These are phyloP conservation scores for Hydrozoanthus tunicans DNA, from an alignment of 64 coral and sea anemone species.

Conservation along the genomic window DNA sequence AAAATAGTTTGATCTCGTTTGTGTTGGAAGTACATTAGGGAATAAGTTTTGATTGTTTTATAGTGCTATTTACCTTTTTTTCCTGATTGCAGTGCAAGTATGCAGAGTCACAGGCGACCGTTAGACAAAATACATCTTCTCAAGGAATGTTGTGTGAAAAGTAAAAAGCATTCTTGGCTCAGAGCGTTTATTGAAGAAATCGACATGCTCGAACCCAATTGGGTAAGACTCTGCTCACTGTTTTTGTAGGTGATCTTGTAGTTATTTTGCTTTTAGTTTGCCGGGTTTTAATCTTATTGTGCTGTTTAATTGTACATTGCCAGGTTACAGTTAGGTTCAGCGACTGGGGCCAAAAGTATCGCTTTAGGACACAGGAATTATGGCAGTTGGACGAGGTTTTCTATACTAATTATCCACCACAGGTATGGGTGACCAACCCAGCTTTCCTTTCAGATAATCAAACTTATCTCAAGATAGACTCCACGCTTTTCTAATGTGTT, in stretches of 20 bases:
- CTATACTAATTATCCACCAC: background rate
- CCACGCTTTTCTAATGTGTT: background rate
- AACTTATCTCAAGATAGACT: background rate
- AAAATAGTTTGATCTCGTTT: background rate
- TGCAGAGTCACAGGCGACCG: background rate
- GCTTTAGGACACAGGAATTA: background rate
- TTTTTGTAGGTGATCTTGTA: slow-evolving; percentile 10
- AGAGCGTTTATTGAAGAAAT: slow-evolving; percentile 52
- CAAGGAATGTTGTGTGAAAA: slow-evolving; percentile 27
- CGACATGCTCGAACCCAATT: background rate
- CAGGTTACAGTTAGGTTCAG: background rate
- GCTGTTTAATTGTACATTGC: background rate
- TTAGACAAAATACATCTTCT: slow-evolving; percentile 4
- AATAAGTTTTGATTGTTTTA: background rate
- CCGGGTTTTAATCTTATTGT: background rate
- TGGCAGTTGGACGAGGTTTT: background rate
- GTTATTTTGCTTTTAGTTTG: slow-evolving; percentile 3
- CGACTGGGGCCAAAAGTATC: background rate
- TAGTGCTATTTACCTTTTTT: background rate
- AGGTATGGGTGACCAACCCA: background rate
- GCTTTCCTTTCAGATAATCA: too few species aligned
- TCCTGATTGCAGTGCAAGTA: background rate
- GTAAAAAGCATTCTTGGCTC: background rate
- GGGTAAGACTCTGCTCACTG: slow-evolving; percentile 13
- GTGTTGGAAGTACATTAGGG: background rate